Conservation (phyloP, 2,888 invertebrate genomes). For the Apeira syringaria region DNA sequence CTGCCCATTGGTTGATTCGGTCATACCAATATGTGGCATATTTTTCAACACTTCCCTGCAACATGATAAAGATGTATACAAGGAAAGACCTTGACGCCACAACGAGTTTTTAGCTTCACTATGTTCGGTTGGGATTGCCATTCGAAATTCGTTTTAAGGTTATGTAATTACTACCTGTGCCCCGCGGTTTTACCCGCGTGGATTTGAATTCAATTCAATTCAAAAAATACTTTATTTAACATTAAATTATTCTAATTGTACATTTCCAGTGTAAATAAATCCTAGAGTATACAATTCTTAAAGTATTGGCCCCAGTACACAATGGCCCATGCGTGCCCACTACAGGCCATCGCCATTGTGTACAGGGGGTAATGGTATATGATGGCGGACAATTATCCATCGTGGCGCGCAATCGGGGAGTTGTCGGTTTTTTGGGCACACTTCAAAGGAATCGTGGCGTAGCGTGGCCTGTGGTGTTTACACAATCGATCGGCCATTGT, state of each 20-base stretch:
- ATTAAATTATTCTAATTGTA: too few relatives aligned
- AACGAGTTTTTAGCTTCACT: not conserved
- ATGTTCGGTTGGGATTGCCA: not conserved
- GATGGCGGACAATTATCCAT: slow-evolving; percentile 18
- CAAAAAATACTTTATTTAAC: too few relatives aligned
- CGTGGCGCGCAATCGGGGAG: slow-evolving; percentile 12
- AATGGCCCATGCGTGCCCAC: slow-evolving; percentile 19
- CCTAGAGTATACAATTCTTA: too few relatives aligned
- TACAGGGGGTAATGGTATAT: slow-evolving; percentile 23
- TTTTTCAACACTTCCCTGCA: not conserved
- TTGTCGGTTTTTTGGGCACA: slow-evolving; percentile 32
- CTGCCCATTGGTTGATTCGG: too few relatives aligned
- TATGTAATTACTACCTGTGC: too few relatives aligned
- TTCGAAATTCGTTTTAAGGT: not conserved
- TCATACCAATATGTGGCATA: too few relatives aligned
- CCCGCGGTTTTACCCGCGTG: too few relatives aligned
- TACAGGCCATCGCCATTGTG: slow-evolving; percentile 26
- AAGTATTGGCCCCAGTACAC: slow-evolving; percentile 17
- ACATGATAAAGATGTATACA: not conserved
- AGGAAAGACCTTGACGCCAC: not conserved
- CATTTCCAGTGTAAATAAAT: too few relatives aligned
- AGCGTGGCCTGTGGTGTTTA: slow-evolving; percentile 17
- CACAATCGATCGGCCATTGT: slow-evolving; percentile 15
- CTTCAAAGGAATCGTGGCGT: slow-evolving; percentile 32
- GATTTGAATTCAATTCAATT: too few relatives aligned